Conservation (phyloP, 2,888 invertebrate species). For the Lasioglossum leucozonium region DNA sequence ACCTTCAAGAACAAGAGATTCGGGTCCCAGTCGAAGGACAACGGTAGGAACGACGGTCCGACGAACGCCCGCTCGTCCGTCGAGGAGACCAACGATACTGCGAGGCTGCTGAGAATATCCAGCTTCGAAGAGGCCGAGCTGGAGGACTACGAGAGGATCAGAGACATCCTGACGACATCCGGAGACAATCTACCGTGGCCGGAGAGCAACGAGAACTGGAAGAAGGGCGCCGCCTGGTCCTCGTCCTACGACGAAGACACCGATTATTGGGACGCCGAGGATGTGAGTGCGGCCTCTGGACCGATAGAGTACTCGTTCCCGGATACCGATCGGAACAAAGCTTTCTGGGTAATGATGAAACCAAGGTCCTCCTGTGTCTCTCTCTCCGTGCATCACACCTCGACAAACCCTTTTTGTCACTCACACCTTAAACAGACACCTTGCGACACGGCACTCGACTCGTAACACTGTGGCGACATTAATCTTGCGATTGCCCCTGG, state of each 20-base stretch:
- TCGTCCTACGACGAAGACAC: conserved; percentile 76
- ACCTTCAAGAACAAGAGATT: conserved; percentile 69
- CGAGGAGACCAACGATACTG: conserved; percentile 44
- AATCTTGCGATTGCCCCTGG: background rate
- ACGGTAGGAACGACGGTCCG: conserved; percentile 23
- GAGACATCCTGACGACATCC: conserved; percentile 50
- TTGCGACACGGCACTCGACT: background rate
- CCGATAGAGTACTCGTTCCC: conserved; percentile 80
- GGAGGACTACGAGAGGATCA: conserved; percentile 75
- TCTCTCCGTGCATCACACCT: conserved; percentile 36
- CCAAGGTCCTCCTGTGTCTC: conserved; percentile 44
- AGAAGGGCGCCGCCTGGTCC: conserved; percentile 43
- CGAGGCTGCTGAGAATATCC: conserved; percentile 71
- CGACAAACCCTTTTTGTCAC: background rate
- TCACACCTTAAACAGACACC: conserved; percentile 18
- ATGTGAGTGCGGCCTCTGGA: conserved; percentile 69
- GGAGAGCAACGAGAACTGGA: conserved; percentile 35
- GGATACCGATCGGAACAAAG: conserved; percentile 76
- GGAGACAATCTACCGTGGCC: conserved; percentile 25
- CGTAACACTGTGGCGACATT: background rate
- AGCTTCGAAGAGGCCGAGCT: conserved; percentile 74
- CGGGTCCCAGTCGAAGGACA: conserved; percentile 54
- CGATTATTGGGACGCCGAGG: conserved; percentile 73
- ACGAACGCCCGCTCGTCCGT: conserved; percentile 49
- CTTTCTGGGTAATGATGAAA: conserved; percentile 82